Evolutionary conservation across 2,113 vertebrate species (phyloP).

Genomic region (Oncorhynchus masou): DNA sequence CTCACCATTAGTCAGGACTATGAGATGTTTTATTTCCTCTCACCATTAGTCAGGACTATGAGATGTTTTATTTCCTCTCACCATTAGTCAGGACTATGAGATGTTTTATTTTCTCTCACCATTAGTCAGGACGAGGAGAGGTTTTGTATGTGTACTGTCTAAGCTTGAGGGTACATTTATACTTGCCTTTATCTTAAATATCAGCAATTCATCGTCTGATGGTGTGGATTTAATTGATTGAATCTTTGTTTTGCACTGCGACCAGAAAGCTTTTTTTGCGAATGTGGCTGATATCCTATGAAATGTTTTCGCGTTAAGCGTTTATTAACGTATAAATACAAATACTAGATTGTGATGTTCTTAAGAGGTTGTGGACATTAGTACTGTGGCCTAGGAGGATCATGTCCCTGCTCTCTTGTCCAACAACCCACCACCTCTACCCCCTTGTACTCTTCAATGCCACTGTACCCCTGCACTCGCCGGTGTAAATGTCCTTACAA

Average conservation of each 20-base stretch:
- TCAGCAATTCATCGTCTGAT: not conserved
- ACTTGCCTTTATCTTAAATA: not conserved
- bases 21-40: too few species aligned
- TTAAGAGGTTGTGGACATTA: not conserved
- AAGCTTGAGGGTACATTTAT: not conserved
- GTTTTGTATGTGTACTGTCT: not conserved
- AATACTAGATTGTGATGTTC: not conserved
- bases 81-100: too few species aligned
- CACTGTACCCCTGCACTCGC: not conserved
- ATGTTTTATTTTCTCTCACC: too few species aligned
- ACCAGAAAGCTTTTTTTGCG: not conserved
- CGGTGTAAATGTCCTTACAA: too few species aligned
- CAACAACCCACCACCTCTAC: slow-evolving; percentile 1
- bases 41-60: too few species aligned
- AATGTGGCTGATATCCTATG: not conserved
- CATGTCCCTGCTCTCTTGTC: not conserved
- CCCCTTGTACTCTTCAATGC: slow-evolving; percentile 5
- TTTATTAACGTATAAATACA: not conserved
- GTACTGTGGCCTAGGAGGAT: not conserved
- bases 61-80: slow-evolving; percentile 32
- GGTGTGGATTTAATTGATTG: not conserved
- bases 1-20: too few species aligned
- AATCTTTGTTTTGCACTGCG: not conserved
- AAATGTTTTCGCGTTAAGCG: not conserved
- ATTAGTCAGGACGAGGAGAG: not conserved